Evolutionary conservation across 2,888 invertebrate species (phyloP).

Genomic region (Parnassius glacialis): DNA sequence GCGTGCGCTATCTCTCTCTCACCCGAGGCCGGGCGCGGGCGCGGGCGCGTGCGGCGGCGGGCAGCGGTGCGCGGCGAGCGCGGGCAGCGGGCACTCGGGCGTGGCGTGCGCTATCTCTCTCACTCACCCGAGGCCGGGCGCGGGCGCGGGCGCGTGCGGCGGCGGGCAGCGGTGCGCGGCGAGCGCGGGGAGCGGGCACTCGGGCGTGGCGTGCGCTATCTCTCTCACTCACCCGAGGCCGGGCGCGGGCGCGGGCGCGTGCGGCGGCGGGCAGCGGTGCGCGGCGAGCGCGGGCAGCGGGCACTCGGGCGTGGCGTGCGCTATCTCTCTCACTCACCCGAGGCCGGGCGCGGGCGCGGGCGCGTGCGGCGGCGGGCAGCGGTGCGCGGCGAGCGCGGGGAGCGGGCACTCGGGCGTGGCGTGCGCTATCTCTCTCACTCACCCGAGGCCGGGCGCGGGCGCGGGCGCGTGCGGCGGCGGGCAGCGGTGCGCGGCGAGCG

Average conservation of each 20-base stretch:
- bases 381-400: conserved; percentile 41
- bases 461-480: conserved; percentile 96
- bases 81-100: conserved; percentile 85
- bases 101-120: conserved; percentile 37
- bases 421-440: conserved; percentile 79
- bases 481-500: conserved; percentile 89
- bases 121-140: conserved; percentile 51
- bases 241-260: no score
- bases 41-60: conserved; percentile 94
- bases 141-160: conserved; percentile 29
- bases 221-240: no score
- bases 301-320: no score
- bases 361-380: neutral
- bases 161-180: conserved; percentile 13
- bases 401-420: conserved; percentile 83
- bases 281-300: no score
- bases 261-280: no score
- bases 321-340: conserved; percentile 40
- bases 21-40: conserved; percentile 83
- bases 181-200: conserved; percentile 71
- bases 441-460: conserved; percentile 89
- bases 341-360: conserved; percentile 51
- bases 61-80: conserved; percentile 92
- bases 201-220: conserved; percentile 83
- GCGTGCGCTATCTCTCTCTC: conserved; percentile 83